Base-by-base conservation (phyloP, 2,888 invertebrate species). In the Ganaspis brasiliensis region DNA sequence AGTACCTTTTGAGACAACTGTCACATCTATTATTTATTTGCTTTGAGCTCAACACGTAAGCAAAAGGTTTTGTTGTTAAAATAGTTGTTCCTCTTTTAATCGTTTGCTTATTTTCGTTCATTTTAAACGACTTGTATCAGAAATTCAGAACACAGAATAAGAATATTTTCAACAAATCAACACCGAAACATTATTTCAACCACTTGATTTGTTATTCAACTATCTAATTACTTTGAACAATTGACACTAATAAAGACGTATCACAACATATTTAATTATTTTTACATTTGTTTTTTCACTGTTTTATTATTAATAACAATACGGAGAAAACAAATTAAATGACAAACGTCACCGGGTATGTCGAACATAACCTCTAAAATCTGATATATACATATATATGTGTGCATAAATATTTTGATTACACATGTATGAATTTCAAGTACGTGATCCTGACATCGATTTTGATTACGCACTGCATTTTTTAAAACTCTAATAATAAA, bases 41-140 rank as follows among this genome's bases (percentile, higher is more conserved):
- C 12, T 57, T 45, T 55, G 61, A 57, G 10, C 71, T 75, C 55
- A 78, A 49, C 2, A 78, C 61, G 37, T 59, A 78, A 45, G 40
- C 71, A 73, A 75, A 78, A 52, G 78, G 78, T 71, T 73, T 72
- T 16, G 49, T 73, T 52, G 59, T 31, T 19, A 56, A 75, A 56
- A 78, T 56, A 12, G 49, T 73, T 16, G 73, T 59, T 24, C 75
- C 75, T 73, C 73, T 73, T 78, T 75, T 31, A 40, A 78, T 45
- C 2, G 21, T 40, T 67, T 67, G 0, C 45, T 14, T 21, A 24
- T 45, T 40, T 24, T 67, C 19, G 21, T 45, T 67, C 67, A 67
- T 67, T 67, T 67, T 67, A 14, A 2, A 45, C 8, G n/a, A n/a
- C n/a, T n/a, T n/a, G n/a, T 2, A 40, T 45, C 45, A 67, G 40